Evolutionary conservation across 1,140 invertebrate species (phyloP).

Genomic region (Ceratina calcarata): DNA sequence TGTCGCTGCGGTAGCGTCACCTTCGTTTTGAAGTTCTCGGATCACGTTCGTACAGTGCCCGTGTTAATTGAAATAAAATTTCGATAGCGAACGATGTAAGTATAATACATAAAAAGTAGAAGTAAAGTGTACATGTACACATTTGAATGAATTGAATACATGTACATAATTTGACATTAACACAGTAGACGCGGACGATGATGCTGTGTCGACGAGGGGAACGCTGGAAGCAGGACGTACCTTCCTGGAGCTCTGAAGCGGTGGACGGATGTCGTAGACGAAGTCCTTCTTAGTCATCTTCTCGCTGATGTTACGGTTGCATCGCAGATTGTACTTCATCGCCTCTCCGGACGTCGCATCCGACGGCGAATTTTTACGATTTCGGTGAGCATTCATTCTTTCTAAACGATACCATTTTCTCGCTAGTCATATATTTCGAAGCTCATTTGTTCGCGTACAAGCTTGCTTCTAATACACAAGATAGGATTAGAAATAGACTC

Average conservation of each 20-base stretch:
- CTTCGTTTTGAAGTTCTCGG: background rate
- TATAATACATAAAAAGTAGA: too few species aligned
- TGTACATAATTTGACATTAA: too few species aligned
- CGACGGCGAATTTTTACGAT: background rate
- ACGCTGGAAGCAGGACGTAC: slow-evolving; percentile 27
- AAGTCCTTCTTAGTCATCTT: slow-evolving; percentile 73
- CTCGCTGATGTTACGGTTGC: slow-evolving; percentile 69
- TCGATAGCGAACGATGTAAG: background rate
- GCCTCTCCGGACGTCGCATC: slow-evolving; percentile 47
- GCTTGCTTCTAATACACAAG: too few species aligned
- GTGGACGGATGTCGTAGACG: slow-evolving; percentile 66
- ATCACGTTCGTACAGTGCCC: background rate
- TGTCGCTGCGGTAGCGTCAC: slow-evolving; percentile 5
- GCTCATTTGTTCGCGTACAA: background rate
- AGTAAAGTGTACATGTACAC: too few species aligned
- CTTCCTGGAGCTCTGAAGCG: slow-evolving; percentile 53
- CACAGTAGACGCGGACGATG: too few species aligned
- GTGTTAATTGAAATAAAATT: background rate
- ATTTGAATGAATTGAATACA: too few species aligned
- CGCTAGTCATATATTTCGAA: slow-evolving; percentile 30
- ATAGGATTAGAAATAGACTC: slow-evolving; percentile 8
- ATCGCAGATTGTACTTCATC: slow-evolving; percentile 70
- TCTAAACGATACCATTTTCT: slow-evolving; percentile 4
- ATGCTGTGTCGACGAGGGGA: background rate
- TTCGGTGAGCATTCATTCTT: slow-evolving; percentile 47